Conservation (phyloP, 1,140 invertebrate genomes). For the Dendrolimus kikuchii region DNA sequence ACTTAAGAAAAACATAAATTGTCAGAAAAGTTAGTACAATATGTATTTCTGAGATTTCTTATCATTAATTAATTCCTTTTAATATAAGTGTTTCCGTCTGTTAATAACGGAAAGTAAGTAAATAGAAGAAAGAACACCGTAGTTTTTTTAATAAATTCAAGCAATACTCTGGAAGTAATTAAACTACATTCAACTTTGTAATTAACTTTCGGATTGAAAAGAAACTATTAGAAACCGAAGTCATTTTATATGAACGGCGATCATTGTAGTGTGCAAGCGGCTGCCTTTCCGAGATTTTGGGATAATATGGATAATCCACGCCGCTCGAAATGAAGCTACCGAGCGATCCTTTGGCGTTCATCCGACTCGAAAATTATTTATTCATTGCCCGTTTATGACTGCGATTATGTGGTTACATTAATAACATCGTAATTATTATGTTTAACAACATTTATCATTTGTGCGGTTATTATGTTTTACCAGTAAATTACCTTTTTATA, state of each 20-base stretch:
- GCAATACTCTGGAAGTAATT: slow-evolving; percentile 28
- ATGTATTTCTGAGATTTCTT: too few relatives aligned
- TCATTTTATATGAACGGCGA: slow-evolving; percentile 42
- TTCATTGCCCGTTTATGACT: slow-evolving; percentile 40
- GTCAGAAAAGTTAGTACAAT: too few relatives aligned
- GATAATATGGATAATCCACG: slow-evolving; percentile 58
- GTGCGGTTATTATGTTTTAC: slow-evolving; percentile 1
- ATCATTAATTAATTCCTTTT: too few relatives aligned
- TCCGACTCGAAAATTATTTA: slow-evolving; percentile 45
- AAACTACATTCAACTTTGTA: slow-evolving; percentile 32
- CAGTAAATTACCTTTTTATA: background rate
- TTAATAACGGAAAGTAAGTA: too few relatives aligned
- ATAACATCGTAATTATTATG: slow-evolving; percentile 12
- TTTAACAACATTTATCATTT: slow-evolving; percentile 7
- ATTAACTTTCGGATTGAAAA: slow-evolving; percentile 26
- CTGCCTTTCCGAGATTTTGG: slow-evolving; percentile 49
- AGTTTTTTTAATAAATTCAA: slow-evolving; percentile 23
- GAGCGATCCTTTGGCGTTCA: slow-evolving; percentile 34
- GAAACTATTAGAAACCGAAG: slow-evolving; percentile 41
- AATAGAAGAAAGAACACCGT: too few relatives aligned
- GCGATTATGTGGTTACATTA: slow-evolving; percentile 22
- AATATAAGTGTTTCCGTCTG: too few relatives aligned
- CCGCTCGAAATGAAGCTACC: slow-evolving; percentile 42
- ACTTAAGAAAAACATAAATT: too few relatives aligned
- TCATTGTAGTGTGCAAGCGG: slow-evolving; percentile 32